Evolutionary conservation across 2,113 vertebrate species (phyloP).

Genomic region (Pangasianodon hypophthalmus): DNA sequence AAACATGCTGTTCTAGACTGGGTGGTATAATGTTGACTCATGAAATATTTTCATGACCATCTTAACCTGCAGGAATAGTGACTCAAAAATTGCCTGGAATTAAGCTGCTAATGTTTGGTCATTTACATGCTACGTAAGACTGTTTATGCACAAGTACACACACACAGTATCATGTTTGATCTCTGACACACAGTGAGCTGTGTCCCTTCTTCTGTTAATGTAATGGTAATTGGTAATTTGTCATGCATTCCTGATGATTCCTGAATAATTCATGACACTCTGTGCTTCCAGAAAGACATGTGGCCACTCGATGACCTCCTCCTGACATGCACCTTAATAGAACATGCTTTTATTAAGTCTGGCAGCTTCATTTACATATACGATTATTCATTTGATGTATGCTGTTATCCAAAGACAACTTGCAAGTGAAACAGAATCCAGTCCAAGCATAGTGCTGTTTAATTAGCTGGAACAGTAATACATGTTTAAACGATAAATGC

Average conservation of each 20-base stretch:
- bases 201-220: neutral
- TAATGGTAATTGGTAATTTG: neutral
- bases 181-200: neutral
- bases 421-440: neutral
- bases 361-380: neutral
- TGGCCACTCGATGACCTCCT: neutral
- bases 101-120: neutral
- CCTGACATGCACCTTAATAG: neutral
- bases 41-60: slow-evolving; percentile 18
- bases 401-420: neutral
- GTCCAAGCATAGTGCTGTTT: neutral
- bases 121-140: neutral
- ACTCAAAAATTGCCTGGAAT: neutral
- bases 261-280: neutral
- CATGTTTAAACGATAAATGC: neutral
- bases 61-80: neutral
- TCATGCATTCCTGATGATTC: neutral
- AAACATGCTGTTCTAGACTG: slow-evolving; percentile 34
- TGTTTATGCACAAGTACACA: neutral
- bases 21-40: slow-evolving; percentile 36
- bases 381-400: neutral
- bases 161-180: neutral
- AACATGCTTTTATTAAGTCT: neutral
- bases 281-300: neutral
- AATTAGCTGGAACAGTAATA: neutral